phyloP scores from a whole-genome alignment of 2,797 vertebrate species.

The Ambastaia sidthimunki region DNA sequence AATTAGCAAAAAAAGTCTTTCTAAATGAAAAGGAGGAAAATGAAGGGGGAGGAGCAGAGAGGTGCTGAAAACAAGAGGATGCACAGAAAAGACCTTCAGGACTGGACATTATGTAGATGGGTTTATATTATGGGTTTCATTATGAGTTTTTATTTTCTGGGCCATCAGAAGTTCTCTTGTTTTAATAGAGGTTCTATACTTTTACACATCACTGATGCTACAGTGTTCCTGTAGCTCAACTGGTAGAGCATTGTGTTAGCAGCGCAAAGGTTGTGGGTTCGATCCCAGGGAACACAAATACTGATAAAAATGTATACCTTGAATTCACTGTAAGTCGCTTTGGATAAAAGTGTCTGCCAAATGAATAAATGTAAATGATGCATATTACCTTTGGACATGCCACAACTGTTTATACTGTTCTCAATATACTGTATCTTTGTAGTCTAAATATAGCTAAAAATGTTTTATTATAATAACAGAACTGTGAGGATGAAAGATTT shows the following conservation, averaged over 20 bases:
- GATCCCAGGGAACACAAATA: no score
- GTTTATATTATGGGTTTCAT: slow-evolving; percentile 14
- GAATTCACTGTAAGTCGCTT: no score
- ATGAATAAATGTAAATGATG: no score
- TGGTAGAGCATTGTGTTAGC: no score
- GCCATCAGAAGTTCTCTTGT: slow-evolving; percentile 20
- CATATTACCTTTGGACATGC: neutral
- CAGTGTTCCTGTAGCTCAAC: no score
- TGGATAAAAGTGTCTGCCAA: no score
- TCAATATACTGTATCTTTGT: no score
- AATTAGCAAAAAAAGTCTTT: slow-evolving; percentile 57
- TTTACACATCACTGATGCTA: neutral
- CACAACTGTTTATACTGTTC: neutral
- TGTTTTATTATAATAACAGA: no score
- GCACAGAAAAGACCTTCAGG: slow-evolving; percentile 27
- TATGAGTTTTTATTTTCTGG: slow-evolving; percentile 12
- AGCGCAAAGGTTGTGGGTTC: no score
- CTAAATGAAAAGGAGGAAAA: slow-evolving; percentile 44
- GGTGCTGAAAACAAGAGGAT: slow-evolving; percentile 44
- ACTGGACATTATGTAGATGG: slow-evolving; percentile 21
- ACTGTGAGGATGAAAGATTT: no score
- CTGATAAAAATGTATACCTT: no score
- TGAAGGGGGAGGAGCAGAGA: slow-evolving; percentile 36
- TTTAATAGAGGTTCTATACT: neutral
- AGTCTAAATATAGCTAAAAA: no score